Percentiles rank a stretch among this genome's conserved stretches.
These are phyloP conservation scores for Sebastes iracundus DNA, from an alignment of 2,797 vertebrate species.

Conservation along the genomic window DNA sequence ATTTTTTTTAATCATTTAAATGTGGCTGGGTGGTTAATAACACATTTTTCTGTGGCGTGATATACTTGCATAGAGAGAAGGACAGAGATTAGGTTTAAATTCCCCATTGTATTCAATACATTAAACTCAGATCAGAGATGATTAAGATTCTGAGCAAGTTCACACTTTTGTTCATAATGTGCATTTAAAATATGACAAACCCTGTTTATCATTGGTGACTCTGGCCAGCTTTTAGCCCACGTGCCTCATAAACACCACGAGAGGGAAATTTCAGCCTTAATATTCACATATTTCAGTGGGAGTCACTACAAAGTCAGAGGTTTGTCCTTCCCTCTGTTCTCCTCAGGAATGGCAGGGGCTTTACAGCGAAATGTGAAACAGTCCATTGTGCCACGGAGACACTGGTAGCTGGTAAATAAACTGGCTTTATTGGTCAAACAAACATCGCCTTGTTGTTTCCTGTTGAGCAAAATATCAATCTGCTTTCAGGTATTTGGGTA, in stretches of 20 bases:
- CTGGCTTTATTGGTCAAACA: constrained; percentile 62
- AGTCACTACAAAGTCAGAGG: constrained; percentile 26
- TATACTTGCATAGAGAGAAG: not conserved
- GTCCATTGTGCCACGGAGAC: constrained; percentile 57
- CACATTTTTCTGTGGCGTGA: too few relatives aligned
- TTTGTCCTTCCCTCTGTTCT: constrained; percentile 9
- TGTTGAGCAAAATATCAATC: constrained; percentile 53
- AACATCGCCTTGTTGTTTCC: constrained; percentile 67
- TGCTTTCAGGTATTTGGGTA: constrained; percentile 68
- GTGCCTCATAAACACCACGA: not conserved
- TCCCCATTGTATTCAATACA: not conserved
- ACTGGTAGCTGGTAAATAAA: constrained; percentile 60
- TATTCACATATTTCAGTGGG: constrained; percentile 9
- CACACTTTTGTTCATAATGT: not conserved
- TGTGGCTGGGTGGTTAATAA: too few relatives aligned
- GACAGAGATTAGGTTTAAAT: not conserved
- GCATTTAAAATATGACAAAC: not conserved
- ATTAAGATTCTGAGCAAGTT: not conserved
- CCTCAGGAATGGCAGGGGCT: constrained; percentile 8
- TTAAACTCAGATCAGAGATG: not conserved
- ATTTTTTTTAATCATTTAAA: too few relatives aligned
- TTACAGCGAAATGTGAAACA: constrained; percentile 35
- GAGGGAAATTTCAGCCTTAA: not conserved
- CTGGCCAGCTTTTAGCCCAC: not conserved
- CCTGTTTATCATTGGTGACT: not conserved